Evolutionary conservation across 2,888 invertebrate genomes (phyloP).

Genomic region (Chrysina gloriosa): DNA sequence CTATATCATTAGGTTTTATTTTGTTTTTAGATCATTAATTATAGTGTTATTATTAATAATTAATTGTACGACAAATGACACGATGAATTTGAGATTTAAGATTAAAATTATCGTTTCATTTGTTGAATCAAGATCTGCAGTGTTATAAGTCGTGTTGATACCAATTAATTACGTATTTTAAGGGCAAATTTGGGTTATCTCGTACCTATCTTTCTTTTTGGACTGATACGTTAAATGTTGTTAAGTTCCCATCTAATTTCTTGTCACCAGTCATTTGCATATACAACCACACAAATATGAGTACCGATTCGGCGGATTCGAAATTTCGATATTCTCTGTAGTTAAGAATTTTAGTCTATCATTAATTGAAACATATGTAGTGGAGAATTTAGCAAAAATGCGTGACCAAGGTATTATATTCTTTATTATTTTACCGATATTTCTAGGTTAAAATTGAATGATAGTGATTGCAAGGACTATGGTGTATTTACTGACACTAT

Average conservation of each 20-base stretch:
- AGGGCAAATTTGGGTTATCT: conserved; percentile 32
- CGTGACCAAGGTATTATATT: no score
- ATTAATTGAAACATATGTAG: no score
- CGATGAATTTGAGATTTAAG: not conserved
- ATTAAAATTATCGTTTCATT: conserved; percentile 20
- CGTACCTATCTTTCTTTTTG: conserved; percentile 22
- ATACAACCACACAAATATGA: conserved; percentile 9
- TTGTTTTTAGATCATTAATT: conserved; percentile 17
- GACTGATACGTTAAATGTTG: conserved; percentile 25
- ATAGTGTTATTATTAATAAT: conserved; percentile 13
- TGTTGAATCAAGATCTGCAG: conserved; percentile 28
- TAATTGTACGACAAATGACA: not conserved
- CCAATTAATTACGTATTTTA: conserved; percentile 18
- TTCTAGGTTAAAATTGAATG: no score
- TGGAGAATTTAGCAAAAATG: no score
- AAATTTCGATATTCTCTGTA: no score
- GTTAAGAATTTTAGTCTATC: no score
- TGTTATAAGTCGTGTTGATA: conserved; percentile 25
- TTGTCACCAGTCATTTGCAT: conserved; percentile 28
- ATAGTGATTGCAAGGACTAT: no score
- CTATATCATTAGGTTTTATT: not conserved
- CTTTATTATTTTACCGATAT: no score
- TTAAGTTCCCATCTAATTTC: conserved; percentile 19
- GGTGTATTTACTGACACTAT: no score
- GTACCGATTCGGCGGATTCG: no score